Conservation (phyloP, 2,888 invertebrate genomes). For the Papilio elwesi region DNA sequence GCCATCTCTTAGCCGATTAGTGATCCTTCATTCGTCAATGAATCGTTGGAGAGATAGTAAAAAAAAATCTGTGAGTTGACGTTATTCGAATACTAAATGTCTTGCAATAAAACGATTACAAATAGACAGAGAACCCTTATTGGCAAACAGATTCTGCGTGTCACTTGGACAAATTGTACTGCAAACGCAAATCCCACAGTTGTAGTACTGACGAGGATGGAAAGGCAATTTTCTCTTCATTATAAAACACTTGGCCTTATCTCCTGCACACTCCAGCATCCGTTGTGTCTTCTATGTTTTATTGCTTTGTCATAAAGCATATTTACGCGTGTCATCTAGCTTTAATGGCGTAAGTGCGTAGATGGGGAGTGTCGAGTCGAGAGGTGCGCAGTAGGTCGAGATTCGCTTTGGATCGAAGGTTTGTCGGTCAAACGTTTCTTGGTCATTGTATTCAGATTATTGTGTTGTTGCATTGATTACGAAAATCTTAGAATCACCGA, state of each 20-base stretch:
- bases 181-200: not conserved
- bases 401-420: slow-evolving; percentile 44
- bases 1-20: too few relatives aligned
- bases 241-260: slow-evolving; percentile 42
- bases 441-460: slow-evolving; percentile 46
- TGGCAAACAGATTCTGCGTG: too few relatives aligned
- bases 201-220: slow-evolving; percentile 9
- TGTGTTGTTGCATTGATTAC: slow-evolving; percentile 42
- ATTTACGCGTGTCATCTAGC: not conserved
- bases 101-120: too few relatives aligned
- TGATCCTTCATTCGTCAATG: too few relatives aligned
- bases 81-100: too few relatives aligned
- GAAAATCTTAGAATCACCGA: slow-evolving; percentile 30
- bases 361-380: slow-evolving; percentile 34
- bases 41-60: too few relatives aligned
- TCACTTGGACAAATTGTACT: slow-evolving; percentile 6
- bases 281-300: not conserved
- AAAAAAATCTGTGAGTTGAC: too few relatives aligned
- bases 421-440: slow-evolving; percentile 44
- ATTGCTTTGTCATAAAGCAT: slow-evolving; percentile 6
- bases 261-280: not conserved
- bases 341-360: slow-evolving; percentile 22
- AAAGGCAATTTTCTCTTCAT: slow-evolving; percentile 43
- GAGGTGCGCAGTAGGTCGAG: slow-evolving; percentile 43
- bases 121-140: too few relatives aligned